phyloP scores from a whole-genome alignment of 2,888 invertebrate genomes.

The Germaria angustata region DNA sequence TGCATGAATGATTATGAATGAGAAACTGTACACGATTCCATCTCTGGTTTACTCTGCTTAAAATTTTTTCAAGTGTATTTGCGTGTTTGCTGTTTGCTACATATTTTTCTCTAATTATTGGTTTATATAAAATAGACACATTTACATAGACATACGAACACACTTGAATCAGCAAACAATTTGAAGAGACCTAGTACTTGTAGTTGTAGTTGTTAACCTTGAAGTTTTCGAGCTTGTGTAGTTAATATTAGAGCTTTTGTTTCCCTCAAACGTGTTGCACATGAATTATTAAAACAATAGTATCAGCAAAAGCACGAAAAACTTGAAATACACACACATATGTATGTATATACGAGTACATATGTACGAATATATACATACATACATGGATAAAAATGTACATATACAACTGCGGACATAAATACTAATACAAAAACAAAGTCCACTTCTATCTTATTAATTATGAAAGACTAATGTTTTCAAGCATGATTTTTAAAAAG shows the following conservation, averaged over 20 bases:
- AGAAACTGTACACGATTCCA: too few species aligned
- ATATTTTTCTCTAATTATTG: constrained; percentile 39
- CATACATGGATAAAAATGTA: too few species aligned
- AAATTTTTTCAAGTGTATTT: neutral
- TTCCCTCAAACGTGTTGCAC: constrained; percentile 50
- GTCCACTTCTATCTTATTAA: constrained; percentile 39
- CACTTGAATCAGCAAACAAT: neutral
- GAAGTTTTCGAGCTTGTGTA: constrained; percentile 57
- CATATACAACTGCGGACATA: neutral
- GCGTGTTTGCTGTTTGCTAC: neutral
- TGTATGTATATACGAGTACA: neutral
- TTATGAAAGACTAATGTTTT: constrained; percentile 55
- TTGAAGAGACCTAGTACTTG: constrained; percentile 16
- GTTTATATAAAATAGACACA: constrained; percentile 25
- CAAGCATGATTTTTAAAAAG: constrained; percentile 24
- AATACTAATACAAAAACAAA: neutral
- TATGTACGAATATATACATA: neutral
- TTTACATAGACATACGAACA: neutral
- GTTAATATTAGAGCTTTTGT: constrained; percentile 49
- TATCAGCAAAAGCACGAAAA: constrained; percentile 9
- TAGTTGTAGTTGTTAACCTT: constrained; percentile 62
- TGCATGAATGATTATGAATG: too few species aligned
- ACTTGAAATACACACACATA: constrained; percentile 21
- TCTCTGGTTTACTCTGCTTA: too few species aligned
- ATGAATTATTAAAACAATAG: constrained; percentile 40